Conservation (phyloP, 2,113 vertebrate genomes). For the Phalacrocorax aristotelis region DNA sequence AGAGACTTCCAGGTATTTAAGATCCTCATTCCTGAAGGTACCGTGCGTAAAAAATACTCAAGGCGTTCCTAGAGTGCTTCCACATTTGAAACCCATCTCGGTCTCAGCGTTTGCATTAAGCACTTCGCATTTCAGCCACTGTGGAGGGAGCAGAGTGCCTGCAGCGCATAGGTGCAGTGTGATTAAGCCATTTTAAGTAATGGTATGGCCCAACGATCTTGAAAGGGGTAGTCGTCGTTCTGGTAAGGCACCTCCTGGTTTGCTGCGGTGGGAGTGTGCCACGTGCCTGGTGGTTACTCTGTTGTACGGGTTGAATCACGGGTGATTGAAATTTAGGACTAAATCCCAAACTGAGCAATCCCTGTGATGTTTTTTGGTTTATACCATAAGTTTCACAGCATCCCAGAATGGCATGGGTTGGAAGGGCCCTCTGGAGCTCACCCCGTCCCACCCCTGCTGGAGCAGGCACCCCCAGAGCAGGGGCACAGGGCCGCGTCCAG, state of each 20-base stretch:
- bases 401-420: too few relatives aligned
- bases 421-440: too few relatives aligned
- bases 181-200: background rate
- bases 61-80: background rate
- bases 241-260: background rate
- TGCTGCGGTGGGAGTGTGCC: background rate
- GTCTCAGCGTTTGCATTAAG: background rate
- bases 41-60: background rate
- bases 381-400: background rate
- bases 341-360: background rate
- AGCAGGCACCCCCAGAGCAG: too few relatives aligned
- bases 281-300: background rate
- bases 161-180: fast-evolving
- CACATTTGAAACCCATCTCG: background rate
- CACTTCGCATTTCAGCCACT: background rate
- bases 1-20: background rate
- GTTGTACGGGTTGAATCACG: background rate
- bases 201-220: background rate
- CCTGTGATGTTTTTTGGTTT: background rate
- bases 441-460: too few relatives aligned
- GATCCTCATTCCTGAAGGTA: background rate
- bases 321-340: background rate
- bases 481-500: too few relatives aligned
- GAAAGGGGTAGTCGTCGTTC: background rate
- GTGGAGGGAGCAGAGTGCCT: background rate